Base-by-base conservation (phyloP, 2,888 invertebrate genomes). In the Norana najaformis region DNA sequence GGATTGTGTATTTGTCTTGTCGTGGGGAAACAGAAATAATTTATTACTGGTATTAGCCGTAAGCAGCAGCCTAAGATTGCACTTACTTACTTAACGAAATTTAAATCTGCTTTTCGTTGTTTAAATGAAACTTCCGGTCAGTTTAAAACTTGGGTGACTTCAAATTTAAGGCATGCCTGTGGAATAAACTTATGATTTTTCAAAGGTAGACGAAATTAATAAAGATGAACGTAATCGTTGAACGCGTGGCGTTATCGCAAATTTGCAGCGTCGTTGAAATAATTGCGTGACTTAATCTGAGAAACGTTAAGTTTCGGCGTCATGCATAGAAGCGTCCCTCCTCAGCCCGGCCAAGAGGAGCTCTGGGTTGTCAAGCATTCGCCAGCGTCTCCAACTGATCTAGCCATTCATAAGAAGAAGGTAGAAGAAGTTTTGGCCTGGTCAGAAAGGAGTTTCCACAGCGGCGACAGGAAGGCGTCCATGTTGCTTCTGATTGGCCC, bases 401-500 rank as follows among this genome's bases (percentile, higher is more conserved):
- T 97, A 89, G 97, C 97, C 85, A 96, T 97, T 13, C 96, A 97
- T 93, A 95, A 95, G 91, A 97, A 97, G 94, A 97, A 97, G 95
- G 94, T 97, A 6, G 96, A 96, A 93, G 97, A 97, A 95, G 95
- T 97, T 82, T 96, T 96, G 92, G 95, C 96, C 39, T 97, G 97
- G 97, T 93, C 97, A 89, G 93, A 90, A 88, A 39, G 90, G 18
- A 90, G 88, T 36, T 89, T 91, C n/a, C 1, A 3, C 23, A 23
- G 35, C 41, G 37, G 34, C 35, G 16, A 85, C 83, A 90, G 91
- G 88, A 53, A 23, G 35, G 85, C 85, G 35, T 92, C 93, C 89
- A 96, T 97, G 92, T 95, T 98, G 83, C 94, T 98, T 11, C 92
- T 98, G 37, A 96, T 96, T 16, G 98, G 98, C 0, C 97, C 98